Base-by-base conservation (phyloP, 2,797 vertebrate genomes). In the Lates japonicus region DNA sequence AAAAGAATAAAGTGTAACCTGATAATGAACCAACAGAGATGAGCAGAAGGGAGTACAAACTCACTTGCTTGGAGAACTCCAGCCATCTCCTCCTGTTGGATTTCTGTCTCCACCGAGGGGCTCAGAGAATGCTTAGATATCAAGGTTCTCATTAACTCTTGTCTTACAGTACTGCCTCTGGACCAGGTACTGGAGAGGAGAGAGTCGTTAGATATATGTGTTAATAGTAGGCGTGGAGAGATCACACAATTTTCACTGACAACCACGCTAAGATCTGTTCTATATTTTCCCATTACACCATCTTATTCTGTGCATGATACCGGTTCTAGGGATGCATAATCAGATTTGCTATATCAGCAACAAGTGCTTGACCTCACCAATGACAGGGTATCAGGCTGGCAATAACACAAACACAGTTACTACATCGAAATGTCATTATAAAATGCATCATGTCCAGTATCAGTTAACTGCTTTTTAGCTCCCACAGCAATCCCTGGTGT, bases 121-220 rank as follows among this genome's bases (percentile, higher is more conserved):
- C 70, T 97, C 97, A 39, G 96, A 94, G 7, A 93, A 91, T 96
- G 98, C 61, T 90, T 95, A 22, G 88, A 97, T 95, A 94, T 94
- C 62, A n/a, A 98, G 91, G 67, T 96, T 96, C 93, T 99, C 67
- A 96, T 96, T 86, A 98, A 85, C 68, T 95, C 72, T n/a, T 0
- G 97, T 97, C 91, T 97, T 97, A 83, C 94, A 96, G 84, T 96
- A 97, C 64, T 95, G 96, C 94, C 96, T 96, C 89, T 95, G 96
- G 82, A 96, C 97, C 90, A 98, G 91, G 92, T 96, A 97, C 97
- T 98, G 89, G 1, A 70, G 78, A 64, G 35, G 39, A 74, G 25
- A 86, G 0, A 48, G 64, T 3, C 4, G 5, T 73, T 3, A 66
- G 37, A 64, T 13, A 61, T 16, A 35, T 41, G 46, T 70, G 46